A percentile compares a stretch with the other conserved stretches of the same genome.
Evolutionary conservation across 2,797 vertebrate genomes (phyloP).

Genomic region (Ctenopoma multispine): DNA sequence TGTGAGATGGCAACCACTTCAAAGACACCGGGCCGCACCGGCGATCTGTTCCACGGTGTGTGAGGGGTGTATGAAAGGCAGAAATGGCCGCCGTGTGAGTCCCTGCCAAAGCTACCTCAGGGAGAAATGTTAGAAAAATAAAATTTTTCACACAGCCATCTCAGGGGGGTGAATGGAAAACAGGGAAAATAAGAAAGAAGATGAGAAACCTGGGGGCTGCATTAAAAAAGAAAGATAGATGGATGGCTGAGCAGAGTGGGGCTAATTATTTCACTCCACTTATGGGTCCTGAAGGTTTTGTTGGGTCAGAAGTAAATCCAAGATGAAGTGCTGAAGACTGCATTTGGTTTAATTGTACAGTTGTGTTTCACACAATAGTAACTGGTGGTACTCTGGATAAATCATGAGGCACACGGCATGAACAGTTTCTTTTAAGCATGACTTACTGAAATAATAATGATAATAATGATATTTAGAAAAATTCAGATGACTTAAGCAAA

Average conservation of each 20-base stretch:
- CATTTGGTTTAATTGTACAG: slow-evolving; percentile 61
- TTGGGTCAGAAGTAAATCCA: slow-evolving; percentile 72
- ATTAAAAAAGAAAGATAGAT: slow-evolving; percentile 62
- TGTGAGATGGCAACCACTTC: slow-evolving; percentile 85
- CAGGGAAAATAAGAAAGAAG: slow-evolving; percentile 59
- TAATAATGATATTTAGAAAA: no score
- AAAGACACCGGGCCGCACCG: slow-evolving; percentile 78
- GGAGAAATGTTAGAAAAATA: slow-evolving; percentile 86
- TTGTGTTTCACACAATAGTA: slow-evolving; percentile 66
- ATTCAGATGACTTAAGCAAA: slow-evolving; percentile 51
- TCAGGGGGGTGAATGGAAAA: slow-evolving; percentile 59
- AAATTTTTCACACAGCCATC: slow-evolving; percentile 82
- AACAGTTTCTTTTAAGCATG: slow-evolving; percentile 44
- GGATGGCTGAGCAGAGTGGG: slow-evolving; percentile 66
- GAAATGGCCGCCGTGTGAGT: slow-evolving; percentile 83
- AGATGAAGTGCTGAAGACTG: slow-evolving; percentile 66
- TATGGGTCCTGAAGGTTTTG: slow-evolving; percentile 73
- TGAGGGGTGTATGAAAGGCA: slow-evolving; percentile 86
- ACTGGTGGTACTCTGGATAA: slow-evolving; percentile 52
- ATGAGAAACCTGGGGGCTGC: slow-evolving; percentile 56
- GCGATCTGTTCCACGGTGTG: slow-evolving; percentile 82
- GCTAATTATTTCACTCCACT: slow-evolving; percentile 83
- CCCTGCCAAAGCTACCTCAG: slow-evolving; percentile 85
- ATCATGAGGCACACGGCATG: slow-evolving; percentile 32
- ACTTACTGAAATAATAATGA: slow-evolving; percentile 22